These are phyloP conservation scores for Hydrophis major DNA, from an alignment of 2,797 vertebrate genomes.

Conservation along the genomic window DNA sequence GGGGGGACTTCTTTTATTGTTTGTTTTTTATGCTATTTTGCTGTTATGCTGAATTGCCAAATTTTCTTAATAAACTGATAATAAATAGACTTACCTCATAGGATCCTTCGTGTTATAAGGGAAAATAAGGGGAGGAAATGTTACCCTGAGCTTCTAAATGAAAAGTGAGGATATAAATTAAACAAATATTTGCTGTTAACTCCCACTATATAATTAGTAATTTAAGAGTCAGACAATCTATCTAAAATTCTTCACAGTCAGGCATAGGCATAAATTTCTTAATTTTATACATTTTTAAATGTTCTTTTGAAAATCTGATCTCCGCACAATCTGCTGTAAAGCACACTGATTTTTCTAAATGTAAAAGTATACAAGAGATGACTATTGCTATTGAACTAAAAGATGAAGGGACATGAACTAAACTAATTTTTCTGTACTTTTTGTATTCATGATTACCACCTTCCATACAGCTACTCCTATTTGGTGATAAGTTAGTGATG, in stretches of 20 bases:
- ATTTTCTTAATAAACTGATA: background rate
- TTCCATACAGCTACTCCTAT: too few species aligned
- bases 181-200: background rate
- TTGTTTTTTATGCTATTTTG: background rate
- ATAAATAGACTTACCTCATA: background rate
- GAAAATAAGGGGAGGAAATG: background rate
- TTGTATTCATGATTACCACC: too few species aligned
- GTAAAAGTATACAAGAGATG: background rate
- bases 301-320: background rate
- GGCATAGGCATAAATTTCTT: background rate
- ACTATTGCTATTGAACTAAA: background rate
- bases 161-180: background rate
- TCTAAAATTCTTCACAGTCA: background rate
- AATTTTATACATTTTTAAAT: background rate
- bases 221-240: constrained; percentile 29
- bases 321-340: background rate
- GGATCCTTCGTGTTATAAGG: background rate
- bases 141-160: background rate
- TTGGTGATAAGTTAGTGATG: too few species aligned
- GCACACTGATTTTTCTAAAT: background rate
- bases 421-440: too few species aligned
- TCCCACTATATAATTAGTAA: constrained; percentile 20
- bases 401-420: background rate
- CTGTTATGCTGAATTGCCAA: background rate
- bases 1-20: background rate